These are phyloP conservation scores for Cantharis lateralis DNA, from an alignment of 2,888 invertebrate species.

Conservation along the genomic window DNA sequence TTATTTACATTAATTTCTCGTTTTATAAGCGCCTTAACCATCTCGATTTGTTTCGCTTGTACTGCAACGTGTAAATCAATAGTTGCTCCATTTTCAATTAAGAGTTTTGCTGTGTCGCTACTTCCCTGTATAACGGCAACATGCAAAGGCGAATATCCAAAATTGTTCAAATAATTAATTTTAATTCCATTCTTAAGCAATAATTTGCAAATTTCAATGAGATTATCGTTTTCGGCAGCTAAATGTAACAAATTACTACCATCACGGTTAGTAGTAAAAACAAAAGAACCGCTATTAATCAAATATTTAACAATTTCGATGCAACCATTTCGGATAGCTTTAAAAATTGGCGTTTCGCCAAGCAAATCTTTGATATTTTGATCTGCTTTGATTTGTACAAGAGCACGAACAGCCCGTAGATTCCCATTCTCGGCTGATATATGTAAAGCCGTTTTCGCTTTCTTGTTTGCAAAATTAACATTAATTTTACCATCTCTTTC, in stretches of 20 bases:
- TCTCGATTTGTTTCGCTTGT: conserved; percentile 8
- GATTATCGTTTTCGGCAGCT: conserved; percentile 1
- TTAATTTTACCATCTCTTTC: conserved; percentile 13
- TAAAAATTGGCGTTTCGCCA: conserved; percentile 19
- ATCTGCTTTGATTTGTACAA: conserved; percentile 13
- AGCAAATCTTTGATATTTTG: conserved; percentile 13
- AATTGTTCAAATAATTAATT: conserved; percentile 1
- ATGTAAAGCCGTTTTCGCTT: conserved; percentile 20
- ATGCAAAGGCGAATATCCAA: background rate
- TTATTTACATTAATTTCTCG: conserved; percentile 11
- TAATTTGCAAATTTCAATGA: conserved; percentile 5
- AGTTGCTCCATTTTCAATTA: conserved; percentile 16
- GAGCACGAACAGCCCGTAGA: background rate
- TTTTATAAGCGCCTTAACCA: conserved; percentile 12
- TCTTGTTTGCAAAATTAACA: conserved; percentile 11
- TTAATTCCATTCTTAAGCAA: background rate
- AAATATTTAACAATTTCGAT: conserved; percentile 3
- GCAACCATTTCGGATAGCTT: conserved; percentile 1
- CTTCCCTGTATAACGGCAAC: conserved; percentile 9
- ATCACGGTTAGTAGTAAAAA: conserved; percentile 3
- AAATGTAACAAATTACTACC: conserved; percentile 18
- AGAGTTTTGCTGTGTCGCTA: conserved; percentile 13
- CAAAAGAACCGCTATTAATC: conserved; percentile 9
- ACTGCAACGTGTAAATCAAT: conserved; percentile 23
- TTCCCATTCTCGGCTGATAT: conserved; percentile 18